phyloP scores from a whole-genome alignment of 2,797 vertebrate species.

The Perodicticus potto region DNA sequence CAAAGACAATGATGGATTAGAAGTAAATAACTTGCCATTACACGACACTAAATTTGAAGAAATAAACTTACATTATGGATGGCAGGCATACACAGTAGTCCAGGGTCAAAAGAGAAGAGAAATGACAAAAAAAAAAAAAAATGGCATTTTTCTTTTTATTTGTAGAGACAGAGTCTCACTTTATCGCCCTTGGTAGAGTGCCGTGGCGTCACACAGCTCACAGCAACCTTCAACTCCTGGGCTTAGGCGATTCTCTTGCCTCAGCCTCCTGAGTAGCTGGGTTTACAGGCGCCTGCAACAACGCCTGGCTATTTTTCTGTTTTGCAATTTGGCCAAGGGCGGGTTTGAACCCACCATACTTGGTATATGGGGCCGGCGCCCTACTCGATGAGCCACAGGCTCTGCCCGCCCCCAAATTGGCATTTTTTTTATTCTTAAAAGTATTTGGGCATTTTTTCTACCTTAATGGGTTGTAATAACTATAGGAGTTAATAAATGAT shows the following conservation, averaged over 20 bases:
- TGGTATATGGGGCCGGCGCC: no score
- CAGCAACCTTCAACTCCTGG: no score
- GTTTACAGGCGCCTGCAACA: no score
- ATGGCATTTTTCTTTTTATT: neutral
- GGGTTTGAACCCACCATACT: no score
- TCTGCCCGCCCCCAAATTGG: neutral
- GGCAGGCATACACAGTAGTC: neutral
- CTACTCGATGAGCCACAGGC: no score
- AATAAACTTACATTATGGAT: neutral
- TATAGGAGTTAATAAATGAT: neutral
- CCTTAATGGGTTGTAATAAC: neutral
- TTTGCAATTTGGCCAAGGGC: no score
- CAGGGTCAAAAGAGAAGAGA: neutral
- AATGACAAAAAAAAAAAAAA: neutral
- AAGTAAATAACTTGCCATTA: neutral
- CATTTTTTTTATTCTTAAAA: neutral
- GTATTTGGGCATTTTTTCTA: neutral
- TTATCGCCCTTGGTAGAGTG: no score
- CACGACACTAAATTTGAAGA: neutral
- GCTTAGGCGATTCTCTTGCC: no score
- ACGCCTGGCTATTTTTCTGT: no score
- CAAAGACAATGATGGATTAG: neutral
- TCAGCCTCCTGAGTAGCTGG: no score
- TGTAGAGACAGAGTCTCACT: no score
- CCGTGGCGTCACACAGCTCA: no score